These are phyloP conservation scores for Strigops habroptila DNA, from an alignment of 2,113 vertebrate genomes.

Conservation along the genomic window DNA sequence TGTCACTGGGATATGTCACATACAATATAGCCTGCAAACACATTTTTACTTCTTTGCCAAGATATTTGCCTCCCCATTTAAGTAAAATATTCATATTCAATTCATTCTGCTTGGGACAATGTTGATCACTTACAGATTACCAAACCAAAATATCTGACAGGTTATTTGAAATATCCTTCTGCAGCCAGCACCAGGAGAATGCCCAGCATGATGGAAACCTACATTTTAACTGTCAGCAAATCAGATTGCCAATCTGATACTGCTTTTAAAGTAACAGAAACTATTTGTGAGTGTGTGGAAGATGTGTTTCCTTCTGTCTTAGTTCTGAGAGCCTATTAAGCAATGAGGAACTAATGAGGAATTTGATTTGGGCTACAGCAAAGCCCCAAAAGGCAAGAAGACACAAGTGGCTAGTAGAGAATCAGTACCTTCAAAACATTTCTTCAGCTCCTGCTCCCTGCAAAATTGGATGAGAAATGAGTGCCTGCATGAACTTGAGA, in stretches of 20 bases:
- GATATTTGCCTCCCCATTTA: background rate
- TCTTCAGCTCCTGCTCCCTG: background rate
- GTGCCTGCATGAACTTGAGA: background rate
- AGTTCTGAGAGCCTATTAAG: background rate
- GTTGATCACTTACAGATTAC: background rate
- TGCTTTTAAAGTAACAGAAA: background rate
- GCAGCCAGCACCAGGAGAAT: background rate
- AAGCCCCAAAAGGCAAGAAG: background rate
- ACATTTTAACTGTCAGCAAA: conserved; percentile 18
- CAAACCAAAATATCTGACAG: background rate
- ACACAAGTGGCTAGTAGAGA: background rate
- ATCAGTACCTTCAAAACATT: background rate
- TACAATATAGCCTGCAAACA: background rate
- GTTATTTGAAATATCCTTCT: background rate
- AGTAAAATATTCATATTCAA: background rate
- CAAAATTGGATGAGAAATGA: background rate
- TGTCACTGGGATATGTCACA: background rate
- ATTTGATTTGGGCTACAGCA: background rate
- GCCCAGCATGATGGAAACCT: background rate
- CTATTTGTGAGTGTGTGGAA: background rate
- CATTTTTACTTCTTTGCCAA: background rate
- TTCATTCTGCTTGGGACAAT: background rate
- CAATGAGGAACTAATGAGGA: background rate
- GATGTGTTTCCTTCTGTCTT: background rate
- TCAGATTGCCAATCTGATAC: background rate